A percentile compares a stretch with the other conserved stretches of the same genome.
Evolutionary conservation across 2,113 vertebrate genomes (phyloP).

Genomic region (Hystrix brachyura): DNA sequence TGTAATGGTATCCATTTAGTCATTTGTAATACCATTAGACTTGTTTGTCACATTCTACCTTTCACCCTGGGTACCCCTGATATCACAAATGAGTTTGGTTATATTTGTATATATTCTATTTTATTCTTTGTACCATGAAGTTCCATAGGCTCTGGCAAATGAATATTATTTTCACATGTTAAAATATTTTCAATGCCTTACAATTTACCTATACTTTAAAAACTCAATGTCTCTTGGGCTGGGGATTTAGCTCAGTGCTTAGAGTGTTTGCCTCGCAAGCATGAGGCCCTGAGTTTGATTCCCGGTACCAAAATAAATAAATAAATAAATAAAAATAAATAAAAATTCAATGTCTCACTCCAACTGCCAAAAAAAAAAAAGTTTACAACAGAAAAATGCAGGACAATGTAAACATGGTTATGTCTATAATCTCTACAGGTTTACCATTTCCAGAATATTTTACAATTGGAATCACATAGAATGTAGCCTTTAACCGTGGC

Average conservation of each 20-base stretch:
- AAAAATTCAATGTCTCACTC: neutral
- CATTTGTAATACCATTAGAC: neutral
- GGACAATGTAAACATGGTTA: neutral
- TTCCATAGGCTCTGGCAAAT: neutral
- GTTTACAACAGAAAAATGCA: neutral
- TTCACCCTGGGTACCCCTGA: neutral
- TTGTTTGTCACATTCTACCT: neutral
- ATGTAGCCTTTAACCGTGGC: neutral
- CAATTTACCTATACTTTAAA: neutral
- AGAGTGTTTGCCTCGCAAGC: no score
- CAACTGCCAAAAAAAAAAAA: neutral
- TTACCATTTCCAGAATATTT: neutral
- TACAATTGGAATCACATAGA: neutral
- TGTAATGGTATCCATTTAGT: neutral
- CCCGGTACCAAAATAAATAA: no score
- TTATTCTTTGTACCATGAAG: neutral
- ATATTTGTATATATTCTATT: neutral
- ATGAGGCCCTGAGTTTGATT: no score
- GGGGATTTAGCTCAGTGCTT: no score
- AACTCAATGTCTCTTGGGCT: no score
- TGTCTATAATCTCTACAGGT: neutral
- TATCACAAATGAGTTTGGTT: neutral
- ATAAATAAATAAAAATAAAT: no score
- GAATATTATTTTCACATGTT: neutral
- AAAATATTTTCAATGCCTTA: neutral